Conservation (phyloP, 2,888 invertebrate species). For the Tinea trinotella region DNA sequence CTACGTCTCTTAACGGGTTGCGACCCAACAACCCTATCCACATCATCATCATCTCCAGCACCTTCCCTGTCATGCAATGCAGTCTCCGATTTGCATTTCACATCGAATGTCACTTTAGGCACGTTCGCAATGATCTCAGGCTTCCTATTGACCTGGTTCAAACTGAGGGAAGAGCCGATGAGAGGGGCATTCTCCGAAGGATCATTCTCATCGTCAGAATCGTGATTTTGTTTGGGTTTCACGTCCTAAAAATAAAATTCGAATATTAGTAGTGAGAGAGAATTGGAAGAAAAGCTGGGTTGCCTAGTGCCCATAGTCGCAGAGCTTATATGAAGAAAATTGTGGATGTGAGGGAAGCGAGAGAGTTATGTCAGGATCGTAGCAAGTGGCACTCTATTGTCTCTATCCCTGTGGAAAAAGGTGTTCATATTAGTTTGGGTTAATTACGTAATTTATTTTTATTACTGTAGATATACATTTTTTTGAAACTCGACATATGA, state of each 20-base stretch:
- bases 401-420: too few species aligned
- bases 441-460: too few species aligned
- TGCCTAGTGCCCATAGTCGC: too few species aligned
- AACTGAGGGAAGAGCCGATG: slow-evolving; percentile 53
- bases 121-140: slow-evolving; percentile 48
- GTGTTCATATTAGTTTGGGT: too few species aligned
- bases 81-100: slow-evolving; percentile 35
- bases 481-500: too few species aligned
- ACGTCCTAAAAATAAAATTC: slow-evolving; percentile 39
- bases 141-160: slow-evolving; percentile 40
- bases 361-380: too few species aligned
- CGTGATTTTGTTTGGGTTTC: slow-evolving; percentile 36
- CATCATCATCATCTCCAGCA: slow-evolving; percentile 32
- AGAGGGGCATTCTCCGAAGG: slow-evolving; percentile 62
- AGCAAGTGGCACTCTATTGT: too few species aligned
- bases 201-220: slow-evolving; percentile 57
- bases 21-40: slow-evolving; percentile 43
- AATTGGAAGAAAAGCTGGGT: too few species aligned
- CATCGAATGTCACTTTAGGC: slow-evolving; percentile 47
- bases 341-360: too few species aligned
- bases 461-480: too few species aligned
- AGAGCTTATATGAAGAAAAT: too few species aligned
- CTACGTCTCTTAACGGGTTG: slow-evolving; percentile 63
- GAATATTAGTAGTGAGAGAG: too few species aligned
- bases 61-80: slow-evolving; percentile 31